Evolutionary conservation across 2,797 vertebrate genomes (phyloP), one percentile per base, ranked within the genome.

Genomic region (Dermochelys coriacea): DNA sequence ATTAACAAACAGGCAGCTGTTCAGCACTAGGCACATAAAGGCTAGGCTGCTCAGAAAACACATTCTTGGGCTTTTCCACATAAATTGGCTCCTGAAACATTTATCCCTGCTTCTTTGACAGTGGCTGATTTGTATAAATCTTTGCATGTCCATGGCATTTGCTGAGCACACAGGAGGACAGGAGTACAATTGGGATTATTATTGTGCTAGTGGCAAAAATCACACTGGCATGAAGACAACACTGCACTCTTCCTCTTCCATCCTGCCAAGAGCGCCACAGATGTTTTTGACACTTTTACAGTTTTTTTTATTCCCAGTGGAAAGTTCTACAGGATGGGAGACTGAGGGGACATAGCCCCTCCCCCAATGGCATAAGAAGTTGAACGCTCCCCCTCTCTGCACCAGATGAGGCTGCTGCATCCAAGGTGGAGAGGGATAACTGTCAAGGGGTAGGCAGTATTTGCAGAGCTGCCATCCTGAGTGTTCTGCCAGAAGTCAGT

Each of bases 151-250:
- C 85, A 61, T 95, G 79, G 50, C 95, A 81, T 92, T 95, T 97
- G 94, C 77, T 90, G 85, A 96, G 85, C 90, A 94, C 86, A 96
- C 91, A 92, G 61, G 91, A 97, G 87, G 88, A 90, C 37, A 85
- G 16, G 41, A 21, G 31, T 78, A 93, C 95, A 93, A 91, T 91
- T 80, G 88, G 90, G 59, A 92, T 97, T 97, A 95, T 92, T 98
- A 97, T 91, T 87, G 90, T 79, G 74, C 77, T 80, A 59, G 79
- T 88, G 91, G 92, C 94, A 97, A 96, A 97, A 97, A 81, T 97
- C 94, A 93, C 80, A 82, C 68, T 74, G 87, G 95, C 87, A 92
- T 41, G 89, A 96, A 81, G 45, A 87, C 49, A 89, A 80, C 52
- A 68, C 86, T 90, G 34, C 77, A 83, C 23, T 89, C 87, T 88